Evolutionary conservation across 64 coral and sea anemone species (phyloP).

Genomic region (Trachythela sp.): DNA sequence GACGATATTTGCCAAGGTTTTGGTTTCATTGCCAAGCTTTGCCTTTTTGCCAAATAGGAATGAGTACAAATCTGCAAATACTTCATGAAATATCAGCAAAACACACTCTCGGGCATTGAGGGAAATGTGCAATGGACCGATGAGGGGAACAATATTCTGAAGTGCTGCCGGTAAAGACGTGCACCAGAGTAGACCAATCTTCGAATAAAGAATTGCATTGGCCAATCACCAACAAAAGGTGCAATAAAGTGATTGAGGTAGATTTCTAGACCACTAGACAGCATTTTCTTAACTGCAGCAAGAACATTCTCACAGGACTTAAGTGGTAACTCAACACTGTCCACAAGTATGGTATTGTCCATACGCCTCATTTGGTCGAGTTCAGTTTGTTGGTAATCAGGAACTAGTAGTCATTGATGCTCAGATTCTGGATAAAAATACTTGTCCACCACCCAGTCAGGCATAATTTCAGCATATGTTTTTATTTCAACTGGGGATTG

Average conservation of each 20-base stretch:
- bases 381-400: neutral
- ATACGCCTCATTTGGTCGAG: conserved; percentile 9
- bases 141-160: neutral
- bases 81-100: conserved; percentile 12
- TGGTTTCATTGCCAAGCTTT: conserved; percentile 50
- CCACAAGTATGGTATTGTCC: conserved; percentile 11
- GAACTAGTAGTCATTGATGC: neutral
- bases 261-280: neutral
- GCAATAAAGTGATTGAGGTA: neutral
- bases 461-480: conserved; percentile 9
- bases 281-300: neutral
- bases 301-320: neutral
- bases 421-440: neutral
- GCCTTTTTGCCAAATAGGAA: conserved; percentile 26
- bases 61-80: conserved; percentile 36
- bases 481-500: neutral
- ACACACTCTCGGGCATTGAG: conserved; percentile 52
- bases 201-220: conserved; percentile 17
- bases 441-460: neutral
- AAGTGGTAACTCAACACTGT: neutral
- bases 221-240: conserved; percentile 4
- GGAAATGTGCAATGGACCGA: conserved; percentile 14
- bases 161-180: neutral
- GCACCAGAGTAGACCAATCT: neutral
- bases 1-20: conserved; percentile 41